Percentiles rank a stretch among this genome's conserved stretches.
phyloP scores from a whole-genome alignment of 2,113 vertebrate species.

The Sciurus niger region DNA sequence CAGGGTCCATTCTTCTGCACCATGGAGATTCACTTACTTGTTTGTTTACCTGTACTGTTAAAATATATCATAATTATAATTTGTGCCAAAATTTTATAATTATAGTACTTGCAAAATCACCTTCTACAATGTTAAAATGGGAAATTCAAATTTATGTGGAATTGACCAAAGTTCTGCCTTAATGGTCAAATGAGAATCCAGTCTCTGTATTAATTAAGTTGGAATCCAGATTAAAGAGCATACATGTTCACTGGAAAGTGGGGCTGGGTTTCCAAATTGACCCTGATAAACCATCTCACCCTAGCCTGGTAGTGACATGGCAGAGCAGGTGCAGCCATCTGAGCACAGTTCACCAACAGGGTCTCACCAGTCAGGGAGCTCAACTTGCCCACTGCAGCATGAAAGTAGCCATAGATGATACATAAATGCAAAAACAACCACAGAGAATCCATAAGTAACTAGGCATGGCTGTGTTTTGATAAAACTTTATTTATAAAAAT shows the following conservation, averaged over 20 bases:
- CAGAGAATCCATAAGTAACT: not conserved
- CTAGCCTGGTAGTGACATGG: too few species aligned
- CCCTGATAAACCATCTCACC: not conserved
- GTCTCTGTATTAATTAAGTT: not conserved
- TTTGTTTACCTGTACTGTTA: not conserved
- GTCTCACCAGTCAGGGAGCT: not conserved
- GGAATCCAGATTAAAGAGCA: not conserved
- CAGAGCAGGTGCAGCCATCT: not conserved
- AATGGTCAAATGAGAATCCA: not conserved
- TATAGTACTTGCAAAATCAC: not conserved
- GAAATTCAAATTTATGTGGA: not conserved
- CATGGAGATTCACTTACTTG: not conserved
- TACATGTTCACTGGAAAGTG: not conserved
- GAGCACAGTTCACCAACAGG: not conserved
- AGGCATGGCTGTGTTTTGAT: not conserved
- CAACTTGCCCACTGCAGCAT: not conserved
- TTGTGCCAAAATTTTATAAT: not conserved
- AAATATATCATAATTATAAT: not conserved
- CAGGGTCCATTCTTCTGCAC: not conserved
- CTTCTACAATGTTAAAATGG: not conserved
- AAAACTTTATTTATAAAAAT: slow-evolving; percentile 22
- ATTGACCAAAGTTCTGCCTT: not conserved
- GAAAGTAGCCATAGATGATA: not conserved
- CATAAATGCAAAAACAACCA: not conserved
- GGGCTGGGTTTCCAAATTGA: not conserved